Percentiles rank a stretch among this genome's conserved stretches.
phyloP scores from a whole-genome alignment of 2,888 invertebrate genomes.

The Agrenia bidenticulata region DNA sequence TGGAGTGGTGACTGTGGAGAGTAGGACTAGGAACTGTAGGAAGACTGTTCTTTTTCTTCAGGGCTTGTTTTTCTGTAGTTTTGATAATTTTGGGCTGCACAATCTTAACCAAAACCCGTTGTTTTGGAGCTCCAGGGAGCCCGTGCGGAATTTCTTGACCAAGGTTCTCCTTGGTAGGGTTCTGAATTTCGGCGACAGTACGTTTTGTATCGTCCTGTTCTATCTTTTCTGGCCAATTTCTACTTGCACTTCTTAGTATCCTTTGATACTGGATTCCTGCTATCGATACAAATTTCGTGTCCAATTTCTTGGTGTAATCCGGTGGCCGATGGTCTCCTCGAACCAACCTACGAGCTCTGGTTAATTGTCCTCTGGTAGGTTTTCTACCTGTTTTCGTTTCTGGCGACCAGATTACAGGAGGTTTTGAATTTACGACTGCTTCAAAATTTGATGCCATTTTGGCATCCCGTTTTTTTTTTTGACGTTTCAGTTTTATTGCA shows the following conservation, averaged over 20 bases:
- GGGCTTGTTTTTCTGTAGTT: too few relatives aligned
- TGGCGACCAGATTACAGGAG: neutral
- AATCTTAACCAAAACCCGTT: too few relatives aligned
- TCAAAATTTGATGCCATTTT: neutral
- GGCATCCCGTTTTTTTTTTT: neutral
- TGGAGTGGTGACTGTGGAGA: too few relatives aligned
- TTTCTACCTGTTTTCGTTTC: neutral
- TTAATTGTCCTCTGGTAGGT: neutral
- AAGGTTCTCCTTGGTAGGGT: neutral
- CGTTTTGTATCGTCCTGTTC: neutral
- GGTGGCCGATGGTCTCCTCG: neutral
- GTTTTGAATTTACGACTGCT: neutral
- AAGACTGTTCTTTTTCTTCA: too few relatives aligned
- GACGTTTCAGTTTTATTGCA: neutral
- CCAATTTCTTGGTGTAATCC: neutral
- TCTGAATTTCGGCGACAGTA: neutral
- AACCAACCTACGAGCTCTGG: neutral
- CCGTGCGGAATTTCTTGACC: too few relatives aligned
- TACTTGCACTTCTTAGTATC: neutral
- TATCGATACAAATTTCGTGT: neutral
- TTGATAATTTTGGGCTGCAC: too few relatives aligned
- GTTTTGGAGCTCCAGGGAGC: too few relatives aligned
- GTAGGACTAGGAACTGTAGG: too few relatives aligned
- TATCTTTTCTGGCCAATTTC: neutral
- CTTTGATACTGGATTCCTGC: neutral